phyloP scores from a whole-genome alignment of 2,113 vertebrate genomes.

The Hippocampus zosterae region DNA sequence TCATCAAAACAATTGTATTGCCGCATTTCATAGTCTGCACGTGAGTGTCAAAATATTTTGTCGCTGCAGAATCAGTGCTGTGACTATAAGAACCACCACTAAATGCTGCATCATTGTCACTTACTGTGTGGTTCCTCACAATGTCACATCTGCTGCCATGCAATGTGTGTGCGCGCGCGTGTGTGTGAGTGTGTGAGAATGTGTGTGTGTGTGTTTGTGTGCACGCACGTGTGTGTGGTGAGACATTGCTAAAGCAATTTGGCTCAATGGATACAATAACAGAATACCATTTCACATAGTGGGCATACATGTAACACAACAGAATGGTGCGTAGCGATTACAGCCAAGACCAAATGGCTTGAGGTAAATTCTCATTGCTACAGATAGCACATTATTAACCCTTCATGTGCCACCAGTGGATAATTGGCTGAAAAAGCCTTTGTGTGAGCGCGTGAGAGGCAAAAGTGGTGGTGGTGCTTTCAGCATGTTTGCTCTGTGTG shows the following conservation, averaged over 20 bases:
- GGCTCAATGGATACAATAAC: constrained; percentile 28
- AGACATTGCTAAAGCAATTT: constrained; percentile 25
- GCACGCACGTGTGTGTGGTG: constrained; percentile 8
- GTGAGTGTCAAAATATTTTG: not conserved
- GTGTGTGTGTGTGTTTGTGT: too few relatives aligned
- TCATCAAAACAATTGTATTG: not conserved
- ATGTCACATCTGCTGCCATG: constrained; percentile 23
- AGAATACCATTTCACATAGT: constrained; percentile 43
- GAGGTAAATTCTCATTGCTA: constrained; percentile 63
- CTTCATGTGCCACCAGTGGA: constrained; percentile 46
- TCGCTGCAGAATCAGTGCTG: not conserved
- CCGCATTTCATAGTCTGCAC: not conserved
- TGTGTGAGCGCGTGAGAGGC: constrained; percentile 44
- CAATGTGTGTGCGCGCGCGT: not conserved
- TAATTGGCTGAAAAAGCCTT: constrained; percentile 70
- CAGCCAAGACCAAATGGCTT: constrained; percentile 61
- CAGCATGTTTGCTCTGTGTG: constrained; percentile 45
- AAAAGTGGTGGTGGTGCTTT: constrained; percentile 38
- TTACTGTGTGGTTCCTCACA: constrained; percentile 12
- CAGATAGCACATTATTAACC: constrained; percentile 65
- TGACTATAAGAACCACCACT: not conserved
- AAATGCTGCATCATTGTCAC: constrained; percentile 17
- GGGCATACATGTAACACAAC: constrained; percentile 44
- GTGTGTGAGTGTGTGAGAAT: too few relatives aligned
- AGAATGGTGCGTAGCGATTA: constrained; percentile 49